Conservation (phyloP, 1,140 invertebrate genomes). For the Plutomurus gul region DNA sequence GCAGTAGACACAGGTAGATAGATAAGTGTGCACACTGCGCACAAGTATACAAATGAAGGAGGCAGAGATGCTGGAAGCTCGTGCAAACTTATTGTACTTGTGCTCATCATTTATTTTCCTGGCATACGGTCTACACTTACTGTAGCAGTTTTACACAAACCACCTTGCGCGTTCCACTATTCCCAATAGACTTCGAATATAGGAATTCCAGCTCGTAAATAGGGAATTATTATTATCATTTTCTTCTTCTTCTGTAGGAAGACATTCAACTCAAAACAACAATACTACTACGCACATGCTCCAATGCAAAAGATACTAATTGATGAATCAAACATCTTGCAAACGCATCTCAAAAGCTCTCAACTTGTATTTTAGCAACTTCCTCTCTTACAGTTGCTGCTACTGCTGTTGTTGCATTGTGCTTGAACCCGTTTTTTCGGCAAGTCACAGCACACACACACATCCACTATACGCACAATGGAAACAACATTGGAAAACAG, state of each 20-base stretch:
- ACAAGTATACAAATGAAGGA: too few relatives aligned
- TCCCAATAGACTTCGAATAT: not conserved
- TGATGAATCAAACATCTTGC: slow-evolving; percentile 21
- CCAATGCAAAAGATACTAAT: not conserved
- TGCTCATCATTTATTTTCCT: not conserved
- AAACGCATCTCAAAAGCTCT: not conserved
- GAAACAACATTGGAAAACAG: too few relatives aligned
- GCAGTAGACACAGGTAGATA: too few relatives aligned
- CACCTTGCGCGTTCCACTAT: slow-evolving; percentile 10
- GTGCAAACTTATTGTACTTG: too few relatives aligned
- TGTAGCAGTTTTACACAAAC: not conserved
- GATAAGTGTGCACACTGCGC: too few relatives aligned
- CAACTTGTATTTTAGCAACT: not conserved
- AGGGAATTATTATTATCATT: not conserved
- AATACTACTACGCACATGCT: not conserved
- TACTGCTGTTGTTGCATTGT: not conserved
- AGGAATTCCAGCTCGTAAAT: too few relatives aligned
- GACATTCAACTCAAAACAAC: not conserved
- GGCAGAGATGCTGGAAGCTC: not conserved
- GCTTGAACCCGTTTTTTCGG: too few relatives aligned
- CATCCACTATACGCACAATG: too few relatives aligned
- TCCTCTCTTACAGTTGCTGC: not conserved
- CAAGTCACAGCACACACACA: not conserved
- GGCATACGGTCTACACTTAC: slow-evolving; percentile 4
- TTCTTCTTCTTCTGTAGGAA: not conserved